These are phyloP conservation scores for Ciona savignyi DNA, from an alignment of 23 tunicate species.

Conservation along the genomic window DNA sequence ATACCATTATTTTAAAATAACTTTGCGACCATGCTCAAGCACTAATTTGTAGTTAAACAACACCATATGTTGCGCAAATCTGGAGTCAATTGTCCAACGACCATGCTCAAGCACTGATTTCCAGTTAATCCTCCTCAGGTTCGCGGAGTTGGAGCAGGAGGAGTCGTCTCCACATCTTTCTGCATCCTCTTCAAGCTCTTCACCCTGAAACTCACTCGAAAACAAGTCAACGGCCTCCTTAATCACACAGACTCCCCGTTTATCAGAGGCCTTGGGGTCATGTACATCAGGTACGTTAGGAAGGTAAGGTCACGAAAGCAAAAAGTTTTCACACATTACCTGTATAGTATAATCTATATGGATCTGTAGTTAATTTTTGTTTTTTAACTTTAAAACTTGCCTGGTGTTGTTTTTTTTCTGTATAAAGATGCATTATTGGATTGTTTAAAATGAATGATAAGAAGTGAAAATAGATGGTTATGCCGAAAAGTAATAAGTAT, in stretches of 20 bases:
- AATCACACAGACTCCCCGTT: constrained; percentile 93
- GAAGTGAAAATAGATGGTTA: too few species aligned
- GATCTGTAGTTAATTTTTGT: neutral
- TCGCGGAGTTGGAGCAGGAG: constrained; percentile 98
- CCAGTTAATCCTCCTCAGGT: constrained; percentile 22
- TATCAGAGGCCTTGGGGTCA: constrained; percentile 88
- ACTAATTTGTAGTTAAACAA: too few species aligned
- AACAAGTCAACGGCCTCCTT: constrained; percentile 72
- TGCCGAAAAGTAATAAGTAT: too few species aligned
- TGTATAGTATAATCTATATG: neutral
- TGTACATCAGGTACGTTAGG: constrained; percentile 85
- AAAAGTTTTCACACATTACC: too few species aligned
- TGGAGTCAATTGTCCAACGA: too few species aligned
- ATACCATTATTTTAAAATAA: too few species aligned
- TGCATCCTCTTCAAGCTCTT: constrained; percentile 86
- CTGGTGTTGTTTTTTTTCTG: neutral
- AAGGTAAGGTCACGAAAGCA: constrained; percentile 3
- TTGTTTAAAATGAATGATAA: too few species aligned
- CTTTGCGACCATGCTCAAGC: neutral
- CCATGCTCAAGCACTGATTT: neutral
- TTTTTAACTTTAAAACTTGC: neutral
- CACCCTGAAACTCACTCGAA: constrained; percentile 86
- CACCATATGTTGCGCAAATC: neutral
- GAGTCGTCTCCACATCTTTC: constrained; percentile 90
- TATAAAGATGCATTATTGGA: too few species aligned